Evolutionary conservation across 2,113 vertebrate species (phyloP).

Genomic region (Miniopterus natalensis): DNA sequence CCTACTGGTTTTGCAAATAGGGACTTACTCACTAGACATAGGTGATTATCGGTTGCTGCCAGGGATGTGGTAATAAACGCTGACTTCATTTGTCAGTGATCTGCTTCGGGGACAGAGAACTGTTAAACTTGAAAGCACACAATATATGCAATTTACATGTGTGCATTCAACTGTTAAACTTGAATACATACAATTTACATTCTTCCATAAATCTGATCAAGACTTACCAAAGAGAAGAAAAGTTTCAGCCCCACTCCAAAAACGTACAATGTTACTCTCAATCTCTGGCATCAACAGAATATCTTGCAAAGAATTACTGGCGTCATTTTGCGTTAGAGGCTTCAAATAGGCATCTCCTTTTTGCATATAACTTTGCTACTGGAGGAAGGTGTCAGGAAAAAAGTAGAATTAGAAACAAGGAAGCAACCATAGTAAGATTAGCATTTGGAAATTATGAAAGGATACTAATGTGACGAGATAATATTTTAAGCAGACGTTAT

Average conservation of each 20-base stretch:
- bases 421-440: neutral
- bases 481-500: conserved; percentile 7
- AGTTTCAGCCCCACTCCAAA: neutral
- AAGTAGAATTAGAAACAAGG: neutral
- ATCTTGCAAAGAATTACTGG: conserved; percentile 78
- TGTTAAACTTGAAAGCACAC: neutral
- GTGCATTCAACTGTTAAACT: neutral
- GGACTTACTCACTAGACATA: neutral
- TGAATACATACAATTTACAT: neutral
- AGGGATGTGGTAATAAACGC: neutral
- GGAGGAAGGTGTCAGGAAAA: neutral
- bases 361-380: conserved; percentile 25
- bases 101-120: neutral
- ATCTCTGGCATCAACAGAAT: conserved; percentile 67
- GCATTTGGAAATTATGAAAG: conserved; percentile 8
- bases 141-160: neutral
- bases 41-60: neutral
- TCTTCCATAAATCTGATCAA: neutral
- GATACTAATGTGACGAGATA: neutral
- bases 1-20: conserved; percentile 11
- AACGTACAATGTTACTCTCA: conserved; percentile 6
- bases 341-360: conserved; percentile 65
- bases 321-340: conserved; percentile 60
- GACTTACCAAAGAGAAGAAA: conserved; percentile 38
- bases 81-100: conserved; percentile 17